Conservation (phyloP, 1,140 invertebrate genomes). For the Drosophila cardini region DNA sequence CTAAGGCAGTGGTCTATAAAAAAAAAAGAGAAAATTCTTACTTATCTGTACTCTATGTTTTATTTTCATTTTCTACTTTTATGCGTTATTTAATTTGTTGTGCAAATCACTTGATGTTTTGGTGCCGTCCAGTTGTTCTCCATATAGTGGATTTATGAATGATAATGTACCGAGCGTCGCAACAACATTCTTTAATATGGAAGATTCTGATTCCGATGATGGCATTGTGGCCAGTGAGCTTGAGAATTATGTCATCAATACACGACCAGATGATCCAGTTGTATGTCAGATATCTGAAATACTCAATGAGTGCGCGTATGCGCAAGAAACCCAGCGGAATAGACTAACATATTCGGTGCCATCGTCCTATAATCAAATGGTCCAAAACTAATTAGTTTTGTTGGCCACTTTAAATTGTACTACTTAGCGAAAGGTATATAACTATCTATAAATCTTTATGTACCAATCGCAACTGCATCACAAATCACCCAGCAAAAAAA, state of each 20-base stretch:
- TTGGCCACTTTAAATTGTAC: conserved; percentile 22
- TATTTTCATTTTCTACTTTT: conserved; percentile 68
- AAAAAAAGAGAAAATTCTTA: conserved; percentile 43
- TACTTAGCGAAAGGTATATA: conserved; percentile 68
- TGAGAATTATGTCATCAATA: conserved; percentile 32
- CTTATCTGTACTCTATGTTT: conserved; percentile 54
- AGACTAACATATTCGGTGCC: conserved; percentile 44
- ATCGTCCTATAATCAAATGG: conserved; percentile 46
- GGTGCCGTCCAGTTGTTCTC: conserved; percentile 52
- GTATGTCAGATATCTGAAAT: conserved; percentile 50
- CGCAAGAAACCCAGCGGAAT: conserved; percentile 27
- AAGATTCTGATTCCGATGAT: conserved; percentile 74
- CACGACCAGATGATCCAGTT: conserved; percentile 53
- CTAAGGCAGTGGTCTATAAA: conserved; percentile 16
- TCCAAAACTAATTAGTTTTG: conserved; percentile 29
- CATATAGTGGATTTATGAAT: conserved; percentile 39
- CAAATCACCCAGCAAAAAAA: conserved; percentile 29
- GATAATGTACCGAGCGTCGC: conserved; percentile 41
- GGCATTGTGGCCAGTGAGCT: conserved; percentile 48
- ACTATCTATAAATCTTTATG: conserved; percentile 40
- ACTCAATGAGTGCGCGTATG: conserved; percentile 32
- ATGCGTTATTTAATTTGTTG: conserved; percentile 55
- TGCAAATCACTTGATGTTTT: conserved; percentile 41
- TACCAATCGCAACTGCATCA: conserved; percentile 35
- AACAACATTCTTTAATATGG: conserved; percentile 42